Conservation (phyloP, 2,113 vertebrate genomes). For the Reinhardtius hippoglossoides region DNA sequence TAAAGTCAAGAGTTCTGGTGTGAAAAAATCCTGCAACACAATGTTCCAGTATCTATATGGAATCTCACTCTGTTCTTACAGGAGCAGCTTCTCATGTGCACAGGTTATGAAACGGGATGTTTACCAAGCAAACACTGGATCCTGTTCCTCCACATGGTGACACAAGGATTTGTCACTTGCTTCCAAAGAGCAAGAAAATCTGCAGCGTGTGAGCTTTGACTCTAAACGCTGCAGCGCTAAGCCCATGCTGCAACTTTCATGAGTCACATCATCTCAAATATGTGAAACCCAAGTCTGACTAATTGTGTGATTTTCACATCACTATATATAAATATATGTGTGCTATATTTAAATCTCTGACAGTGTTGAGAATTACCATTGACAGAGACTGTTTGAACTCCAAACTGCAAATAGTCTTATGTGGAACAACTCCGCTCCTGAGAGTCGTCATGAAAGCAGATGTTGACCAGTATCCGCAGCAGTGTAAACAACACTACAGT, state of each 20-base stretch:
- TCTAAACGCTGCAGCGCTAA: background rate
- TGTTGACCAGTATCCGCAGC: background rate
- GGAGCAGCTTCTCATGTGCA: background rate
- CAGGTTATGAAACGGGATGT: conserved; percentile 15
- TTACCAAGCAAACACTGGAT: conserved; percentile 16
- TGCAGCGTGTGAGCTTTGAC: background rate
- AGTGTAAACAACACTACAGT: conserved; percentile 10
- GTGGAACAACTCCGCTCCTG: no score
- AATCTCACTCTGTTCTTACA: background rate
- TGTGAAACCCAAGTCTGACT: background rate
- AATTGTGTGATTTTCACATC: background rate
- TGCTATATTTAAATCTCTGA: no score
- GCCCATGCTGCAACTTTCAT: background rate
- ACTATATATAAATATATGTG: no score
- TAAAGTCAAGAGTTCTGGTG: no score
- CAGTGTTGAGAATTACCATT: background rate
- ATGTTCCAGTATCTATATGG: no score
- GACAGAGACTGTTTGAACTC: no score
- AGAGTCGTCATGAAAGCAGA: no score
- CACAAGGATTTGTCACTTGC: conserved; percentile 25
- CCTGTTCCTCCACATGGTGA: conserved; percentile 14
- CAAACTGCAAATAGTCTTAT: no score
- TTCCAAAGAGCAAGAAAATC: background rate
- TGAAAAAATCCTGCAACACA: no score
- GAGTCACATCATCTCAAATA: conserved; percentile 16